Evolutionary conservation across 2,888 invertebrate species (phyloP), one percentile per base, ranked within the genome.

Genomic region (Lamproptera curius): DNA sequence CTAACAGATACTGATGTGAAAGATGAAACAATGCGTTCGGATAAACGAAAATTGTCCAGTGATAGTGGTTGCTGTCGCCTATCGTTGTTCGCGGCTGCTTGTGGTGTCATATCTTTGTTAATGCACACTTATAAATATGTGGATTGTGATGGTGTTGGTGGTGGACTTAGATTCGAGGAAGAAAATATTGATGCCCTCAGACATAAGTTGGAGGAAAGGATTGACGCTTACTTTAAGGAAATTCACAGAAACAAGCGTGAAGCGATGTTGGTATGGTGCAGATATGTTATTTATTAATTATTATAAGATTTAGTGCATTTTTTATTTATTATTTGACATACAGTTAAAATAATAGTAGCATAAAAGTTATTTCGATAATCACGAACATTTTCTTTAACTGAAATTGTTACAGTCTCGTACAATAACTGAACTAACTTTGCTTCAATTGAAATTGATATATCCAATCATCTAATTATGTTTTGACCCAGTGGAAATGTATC

Each of bases 251-350:
- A 63, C 39, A 85, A 73, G 61, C 70, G 86, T 49, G 85, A 81
- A 62, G 86, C 87, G 8, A 82, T 84, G 83, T 56, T 86, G 66
- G 86, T 87, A 65, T 70, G 76, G 58, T 15, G 28, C 39, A 11
- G 8, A 23, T 23, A 20, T 39, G 9, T 44, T 44, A 28, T 20
- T n/a, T n/a, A n/a, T n/a, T n/a, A n/a, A n/a, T n/a, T n/a, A n/a
- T n/a, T n/a, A n/a, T n/a, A n/a, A n/a, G n/a, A n/a, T n/a, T n/a
- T n/a, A n/a, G n/a, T n/a, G n/a, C n/a, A n/a, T n/a, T n/a, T n/a
- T n/a, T n/a, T n/a, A n/a, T n/a, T n/a, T n/a, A n/a, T n/a, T n/a
- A n/a, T n/a, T n/a, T n/a, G n/a, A n/a, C n/a, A n/a, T n/a, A n/a
- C n/a, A n/a, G n/a, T n/a, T n/a, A n/a, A n/a, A n/a, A n/a, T n/a